Percentiles rank a stretch among this genome's conserved stretches.
Conservation (phyloP, 2,888 invertebrate genomes). For the Conomelus anceps region DNA sequence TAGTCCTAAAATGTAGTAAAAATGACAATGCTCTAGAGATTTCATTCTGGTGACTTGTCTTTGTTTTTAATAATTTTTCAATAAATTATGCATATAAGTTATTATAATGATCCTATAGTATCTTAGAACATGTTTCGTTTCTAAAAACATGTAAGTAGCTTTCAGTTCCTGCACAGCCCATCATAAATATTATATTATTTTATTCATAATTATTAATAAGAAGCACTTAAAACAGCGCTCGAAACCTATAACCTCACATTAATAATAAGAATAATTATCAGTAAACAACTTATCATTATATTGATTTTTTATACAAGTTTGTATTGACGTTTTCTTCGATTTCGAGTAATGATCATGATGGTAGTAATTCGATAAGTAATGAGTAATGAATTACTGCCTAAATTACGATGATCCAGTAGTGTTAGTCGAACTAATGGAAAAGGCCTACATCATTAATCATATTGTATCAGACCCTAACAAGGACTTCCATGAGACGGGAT, state of each 20-base stretch:
- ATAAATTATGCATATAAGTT: slow-evolving; percentile 34
- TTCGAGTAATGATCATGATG: background rate
- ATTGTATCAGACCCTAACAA: background rate
- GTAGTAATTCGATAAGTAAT: background rate
- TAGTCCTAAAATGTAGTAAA: background rate
- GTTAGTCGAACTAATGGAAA: background rate
- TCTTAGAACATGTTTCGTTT: slow-evolving; percentile 16
- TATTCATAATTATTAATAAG: slow-evolving; percentile 28
- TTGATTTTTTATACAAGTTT: background rate
- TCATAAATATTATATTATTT: slow-evolving; percentile 42
- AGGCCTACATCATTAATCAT: background rate
- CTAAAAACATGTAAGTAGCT: slow-evolving; percentile 33
- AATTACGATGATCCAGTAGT: background rate
- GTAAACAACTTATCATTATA: background rate
- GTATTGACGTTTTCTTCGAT: background rate
- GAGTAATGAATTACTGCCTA: background rate
- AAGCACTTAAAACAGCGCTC: slow-evolving; percentile 63
- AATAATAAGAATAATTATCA: slow-evolving; percentile 25
- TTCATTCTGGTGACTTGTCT: background rate
- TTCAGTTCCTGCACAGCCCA: slow-evolving; percentile 52
- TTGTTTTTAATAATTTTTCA: background rate
- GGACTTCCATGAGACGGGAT: background rate
- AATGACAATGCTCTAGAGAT: background rate
- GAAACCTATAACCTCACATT: slow-evolving; percentile 40
- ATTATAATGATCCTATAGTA: slow-evolving; percentile 32